Evolutionary conservation across 2,888 invertebrate species (phyloP).

Genomic region (Chrysina gloriosa): DNA sequence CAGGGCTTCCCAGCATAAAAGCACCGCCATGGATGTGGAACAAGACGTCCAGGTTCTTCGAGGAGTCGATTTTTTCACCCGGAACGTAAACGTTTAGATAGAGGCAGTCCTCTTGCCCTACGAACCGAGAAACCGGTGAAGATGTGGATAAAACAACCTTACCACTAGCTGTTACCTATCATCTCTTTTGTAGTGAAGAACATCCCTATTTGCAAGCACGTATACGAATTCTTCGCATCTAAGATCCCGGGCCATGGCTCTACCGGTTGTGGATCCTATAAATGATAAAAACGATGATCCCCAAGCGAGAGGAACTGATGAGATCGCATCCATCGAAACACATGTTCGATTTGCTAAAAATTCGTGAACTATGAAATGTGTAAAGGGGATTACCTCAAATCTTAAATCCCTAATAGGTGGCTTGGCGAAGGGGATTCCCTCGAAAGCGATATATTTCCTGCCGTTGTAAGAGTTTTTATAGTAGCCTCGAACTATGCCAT

Average conservation of each 20-base stretch:
- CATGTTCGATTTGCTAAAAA: too few species aligned
- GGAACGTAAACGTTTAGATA: slow-evolving; percentile 74
- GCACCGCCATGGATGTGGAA: slow-evolving; percentile 67
- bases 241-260: slow-evolving; percentile 54
- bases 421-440: slow-evolving; percentile 38
- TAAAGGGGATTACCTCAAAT: slow-evolving; percentile 25
- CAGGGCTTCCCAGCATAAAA: slow-evolving; percentile 63
- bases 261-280: slow-evolving; percentile 53
- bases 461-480: slow-evolving; percentile 24
- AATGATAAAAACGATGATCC: too few species aligned
- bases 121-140: neutral
- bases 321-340: too few species aligned
- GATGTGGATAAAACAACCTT: neutral
- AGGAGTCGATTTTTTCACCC: slow-evolving; percentile 61
- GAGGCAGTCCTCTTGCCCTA: slow-evolving; percentile 76
- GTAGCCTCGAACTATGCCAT: slow-evolving; percentile 37
- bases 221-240: slow-evolving; percentile 53
- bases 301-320: neutral
- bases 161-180: too few species aligned
- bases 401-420: slow-evolving; percentile 24
- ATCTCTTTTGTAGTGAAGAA: too few species aligned
- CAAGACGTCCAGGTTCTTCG: slow-evolving; percentile 63
- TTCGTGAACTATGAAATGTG: too few species aligned
- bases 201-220: slow-evolving; percentile 49
- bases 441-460: slow-evolving; percentile 13